These are phyloP conservation scores for Artemia sp. DNA, from an alignment of 2,888 invertebrate species.

Conservation along the genomic window DNA sequence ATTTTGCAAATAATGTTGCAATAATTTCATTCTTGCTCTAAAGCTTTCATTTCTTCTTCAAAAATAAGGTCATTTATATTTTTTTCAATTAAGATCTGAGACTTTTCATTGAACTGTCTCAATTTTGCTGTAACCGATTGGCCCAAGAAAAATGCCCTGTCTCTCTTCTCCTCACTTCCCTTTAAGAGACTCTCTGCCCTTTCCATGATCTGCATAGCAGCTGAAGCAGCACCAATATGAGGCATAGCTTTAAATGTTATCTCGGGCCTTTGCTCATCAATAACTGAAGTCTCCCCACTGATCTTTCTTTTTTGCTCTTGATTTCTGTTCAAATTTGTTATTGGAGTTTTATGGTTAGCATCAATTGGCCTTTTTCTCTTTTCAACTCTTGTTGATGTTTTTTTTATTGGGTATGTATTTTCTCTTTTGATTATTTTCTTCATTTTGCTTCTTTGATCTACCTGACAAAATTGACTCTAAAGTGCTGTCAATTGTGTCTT, in stretches of 20 bases:
- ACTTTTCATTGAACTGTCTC: background rate
- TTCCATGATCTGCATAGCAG: background rate
- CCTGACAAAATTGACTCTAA: too few relatives aligned
- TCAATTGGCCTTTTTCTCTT: background rate
- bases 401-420: background rate
- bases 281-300: too few relatives aligned
- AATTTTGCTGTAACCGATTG: background rate
- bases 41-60: background rate
- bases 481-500: too few relatives aligned
- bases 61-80: background rate
- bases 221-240: slow-evolving; percentile 1
- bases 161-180: slow-evolving; percentile 4
- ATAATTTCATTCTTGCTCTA: background rate
- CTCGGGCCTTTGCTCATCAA: too few relatives aligned
- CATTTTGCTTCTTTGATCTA: too few relatives aligned
- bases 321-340: too few relatives aligned
- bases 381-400: slow-evolving; percentile 2
- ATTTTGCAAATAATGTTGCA: background rate
- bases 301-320: too few relatives aligned
- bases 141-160: slow-evolving; percentile 8
- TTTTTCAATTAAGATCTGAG: slow-evolving; percentile 4
- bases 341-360: background rate
- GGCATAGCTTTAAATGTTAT: background rate
- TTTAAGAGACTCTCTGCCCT: background rate
- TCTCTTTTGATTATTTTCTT: too few relatives aligned